Percentiles rank a stretch among this genome's conserved stretches.
Conservation (phyloP, 64 coral and sea anemone species). For the Hydrozoanthus tunicans region DNA sequence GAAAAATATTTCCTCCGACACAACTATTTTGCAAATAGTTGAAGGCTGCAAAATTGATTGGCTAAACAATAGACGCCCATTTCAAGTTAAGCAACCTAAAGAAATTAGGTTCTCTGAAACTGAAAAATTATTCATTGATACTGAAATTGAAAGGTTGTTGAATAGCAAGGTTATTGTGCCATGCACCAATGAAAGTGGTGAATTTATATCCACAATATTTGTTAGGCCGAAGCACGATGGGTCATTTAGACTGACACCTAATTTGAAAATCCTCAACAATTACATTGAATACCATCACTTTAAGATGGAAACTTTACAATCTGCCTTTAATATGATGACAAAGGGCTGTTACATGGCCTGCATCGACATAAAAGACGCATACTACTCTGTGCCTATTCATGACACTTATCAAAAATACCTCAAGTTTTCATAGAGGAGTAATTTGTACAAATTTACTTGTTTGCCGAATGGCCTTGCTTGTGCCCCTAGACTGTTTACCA, state of each 20-base stretch:
- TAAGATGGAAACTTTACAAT: conserved; percentile 69
- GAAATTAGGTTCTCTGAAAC: no score
- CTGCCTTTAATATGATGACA: conserved; percentile 44
- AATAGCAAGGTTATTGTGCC: no score
- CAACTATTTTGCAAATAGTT: no score
- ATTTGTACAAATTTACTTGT: conserved; percentile 36
- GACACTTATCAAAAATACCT: conserved; percentile 52
- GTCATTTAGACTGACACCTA: conserved; percentile 47
- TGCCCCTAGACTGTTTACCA: conserved; percentile 42
- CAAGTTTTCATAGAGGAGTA: conserved; percentile 57
- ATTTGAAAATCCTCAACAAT: conserved; percentile 52
- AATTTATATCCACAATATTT: conserved; percentile 58
- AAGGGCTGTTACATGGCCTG: background rate
- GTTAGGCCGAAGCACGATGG: conserved; percentile 54
- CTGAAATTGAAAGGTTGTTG: no score
- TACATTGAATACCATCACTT: conserved; percentile 57
- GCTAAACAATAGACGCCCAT: no score
- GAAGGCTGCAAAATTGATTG: no score
- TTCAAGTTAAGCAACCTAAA: no score
- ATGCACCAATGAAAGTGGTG: background rate
- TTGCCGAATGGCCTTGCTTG: conserved; percentile 36
- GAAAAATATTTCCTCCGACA: no score
- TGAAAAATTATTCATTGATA: no score
- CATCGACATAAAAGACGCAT: conserved; percentile 25
- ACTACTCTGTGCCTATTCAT: conserved; percentile 36